A percentile compares a stretch with the other conserved stretches of the same genome.
phyloP scores from a whole-genome alignment of 1,140 invertebrate species.

The Diorhabda elongata region DNA sequence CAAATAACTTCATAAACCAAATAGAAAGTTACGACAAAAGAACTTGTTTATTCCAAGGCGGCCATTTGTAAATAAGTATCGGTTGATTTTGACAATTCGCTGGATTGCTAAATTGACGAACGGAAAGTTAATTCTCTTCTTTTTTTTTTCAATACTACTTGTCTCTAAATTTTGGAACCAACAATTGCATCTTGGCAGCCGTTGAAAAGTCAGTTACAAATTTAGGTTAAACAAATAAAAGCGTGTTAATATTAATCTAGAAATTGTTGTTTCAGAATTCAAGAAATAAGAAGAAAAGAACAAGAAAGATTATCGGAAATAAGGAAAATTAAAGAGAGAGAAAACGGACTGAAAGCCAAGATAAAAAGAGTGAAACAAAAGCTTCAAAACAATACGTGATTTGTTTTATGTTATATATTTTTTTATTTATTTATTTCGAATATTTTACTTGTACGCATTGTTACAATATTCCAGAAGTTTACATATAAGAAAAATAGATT shows the following conservation, averaged over 20 bases:
- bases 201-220: no score
- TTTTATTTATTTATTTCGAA: conserved; percentile 22
- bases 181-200: no score
- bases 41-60: no score
- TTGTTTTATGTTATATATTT: conserved; percentile 10
- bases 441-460: conserved; percentile 17
- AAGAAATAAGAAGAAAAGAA: conserved; percentile 41
- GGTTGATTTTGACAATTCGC: no score
- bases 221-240: no score
- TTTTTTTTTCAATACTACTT: no score
- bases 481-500: conserved; percentile 1
- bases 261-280: conserved; percentile 35
- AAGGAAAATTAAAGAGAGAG: conserved; percentile 38
- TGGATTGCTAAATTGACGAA: no score
- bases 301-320: conserved; percentile 32
- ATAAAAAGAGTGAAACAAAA: conserved; percentile 32
- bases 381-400: conserved; percentile 6
- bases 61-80: no score
- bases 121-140: no score
- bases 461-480: conserved; percentile 7
- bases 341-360: conserved; percentile 44
- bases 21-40: no score
- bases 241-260: not conserved
- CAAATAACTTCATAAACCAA: no score
- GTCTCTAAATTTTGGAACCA: no score